Percentiles rank a stretch among this genome's conserved stretches.
phyloP scores from a whole-genome alignment of 2,888 invertebrate genomes.

The Smittia sp. region DNA sequence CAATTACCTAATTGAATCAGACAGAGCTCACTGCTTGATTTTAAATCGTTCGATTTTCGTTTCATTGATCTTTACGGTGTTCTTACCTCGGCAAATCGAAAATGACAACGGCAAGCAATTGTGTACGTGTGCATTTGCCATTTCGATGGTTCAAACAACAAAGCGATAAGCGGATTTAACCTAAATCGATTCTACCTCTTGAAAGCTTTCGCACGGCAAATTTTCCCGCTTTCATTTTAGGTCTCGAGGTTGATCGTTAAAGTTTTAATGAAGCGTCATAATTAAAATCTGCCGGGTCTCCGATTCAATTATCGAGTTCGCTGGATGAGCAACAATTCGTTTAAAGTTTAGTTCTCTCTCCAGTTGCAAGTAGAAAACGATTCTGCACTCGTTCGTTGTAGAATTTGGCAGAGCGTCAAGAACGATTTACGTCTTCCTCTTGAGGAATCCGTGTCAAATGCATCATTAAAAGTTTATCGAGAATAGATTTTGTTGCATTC shows the following conservation, averaged over 20 bases:
- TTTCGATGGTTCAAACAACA: not conserved
- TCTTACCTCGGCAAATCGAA: not conserved
- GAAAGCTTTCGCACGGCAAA: too few species aligned
- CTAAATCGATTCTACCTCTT: not conserved
- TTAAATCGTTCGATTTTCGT: not conserved
- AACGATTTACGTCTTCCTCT: not conserved
- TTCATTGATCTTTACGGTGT: not conserved
- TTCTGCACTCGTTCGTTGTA: too few species aligned
- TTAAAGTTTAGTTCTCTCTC: too few species aligned
- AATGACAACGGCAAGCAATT: too few species aligned
- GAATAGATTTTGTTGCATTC: slow-evolving; percentile 5
- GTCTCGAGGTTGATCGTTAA: too few species aligned
- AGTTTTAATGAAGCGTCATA: not conserved
- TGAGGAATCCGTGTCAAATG: slow-evolving; percentile 3
- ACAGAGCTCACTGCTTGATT: not conserved
- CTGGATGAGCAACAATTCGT: not conserved
- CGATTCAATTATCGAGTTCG: not conserved
- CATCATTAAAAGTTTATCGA: slow-evolving; percentile 13
- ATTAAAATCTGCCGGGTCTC: not conserved
- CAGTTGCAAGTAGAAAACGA: too few species aligned
- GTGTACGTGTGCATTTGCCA: not conserved
- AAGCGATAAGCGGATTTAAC: not conserved
- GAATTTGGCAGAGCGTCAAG: slow-evolving; percentile 15
- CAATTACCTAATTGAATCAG: not conserved
- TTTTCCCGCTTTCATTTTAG: too few species aligned